Conservation (phyloP, 2,797 vertebrate species). For the Sebastes iracundus region DNA sequence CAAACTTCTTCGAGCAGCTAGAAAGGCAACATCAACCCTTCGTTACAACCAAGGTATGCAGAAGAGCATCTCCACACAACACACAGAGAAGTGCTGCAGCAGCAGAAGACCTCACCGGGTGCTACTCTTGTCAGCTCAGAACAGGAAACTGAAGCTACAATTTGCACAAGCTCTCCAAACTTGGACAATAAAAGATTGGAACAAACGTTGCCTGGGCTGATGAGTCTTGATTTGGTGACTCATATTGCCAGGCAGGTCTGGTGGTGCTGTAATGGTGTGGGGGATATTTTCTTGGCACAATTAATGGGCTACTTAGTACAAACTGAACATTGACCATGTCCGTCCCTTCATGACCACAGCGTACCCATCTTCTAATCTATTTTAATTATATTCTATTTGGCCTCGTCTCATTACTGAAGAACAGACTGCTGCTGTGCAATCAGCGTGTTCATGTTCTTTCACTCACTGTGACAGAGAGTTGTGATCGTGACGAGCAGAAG, state of each 20-base stretch:
- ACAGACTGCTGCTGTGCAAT: not conserved
- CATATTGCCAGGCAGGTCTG: not conserved
- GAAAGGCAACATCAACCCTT: not conserved
- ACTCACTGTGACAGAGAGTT: not conserved
- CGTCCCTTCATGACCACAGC: not conserved
- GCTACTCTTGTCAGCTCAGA: not conserved
- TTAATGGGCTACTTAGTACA: not conserved
- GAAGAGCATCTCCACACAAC: not conserved
- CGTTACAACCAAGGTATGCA: not conserved
- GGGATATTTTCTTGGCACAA: not conserved
- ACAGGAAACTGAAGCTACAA: not conserved
- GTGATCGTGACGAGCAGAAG: not conserved
- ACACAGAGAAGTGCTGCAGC: rapidly evolving
- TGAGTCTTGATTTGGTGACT: too few species aligned
- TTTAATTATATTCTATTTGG: not conserved
- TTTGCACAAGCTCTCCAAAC: rapidly evolving
- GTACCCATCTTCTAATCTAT: not conserved
- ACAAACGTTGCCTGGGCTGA: too few species aligned
- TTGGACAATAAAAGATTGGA: not conserved
- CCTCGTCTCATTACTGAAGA: not conserved
- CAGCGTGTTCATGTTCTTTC: not conserved
- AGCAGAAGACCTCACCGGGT: not conserved
- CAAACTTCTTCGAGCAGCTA: not conserved
- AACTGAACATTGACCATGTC: not conserved
- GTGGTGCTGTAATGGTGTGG: not conserved